These are phyloP conservation scores for Grallaria varia DNA, from an alignment of 2,113 vertebrate species.

Conservation along the genomic window DNA sequence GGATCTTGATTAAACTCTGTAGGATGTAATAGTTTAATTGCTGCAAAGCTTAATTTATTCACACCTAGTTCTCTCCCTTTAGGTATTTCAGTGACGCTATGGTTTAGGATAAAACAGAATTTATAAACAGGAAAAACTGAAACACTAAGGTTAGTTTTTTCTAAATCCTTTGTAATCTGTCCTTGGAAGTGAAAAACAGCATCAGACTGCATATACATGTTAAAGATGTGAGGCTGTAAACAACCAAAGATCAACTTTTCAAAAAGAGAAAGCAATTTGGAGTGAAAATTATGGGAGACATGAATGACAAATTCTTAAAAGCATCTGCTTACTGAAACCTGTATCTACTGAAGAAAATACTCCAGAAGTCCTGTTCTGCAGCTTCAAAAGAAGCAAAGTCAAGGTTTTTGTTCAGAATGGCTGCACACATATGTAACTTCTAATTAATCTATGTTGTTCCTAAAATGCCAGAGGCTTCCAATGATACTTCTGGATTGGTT, in stretches of 20 bases:
- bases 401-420: background rate
- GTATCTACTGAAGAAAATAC: background rate
- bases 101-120: background rate
- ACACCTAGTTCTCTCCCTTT: background rate
- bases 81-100: background rate
- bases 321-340: background rate
- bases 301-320: background rate
- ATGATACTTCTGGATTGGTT: background rate
- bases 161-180: background rate
- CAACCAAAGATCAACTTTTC: background rate
- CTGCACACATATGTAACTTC: background rate
- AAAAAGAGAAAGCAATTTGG: background rate
- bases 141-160: background rate
- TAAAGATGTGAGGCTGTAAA: background rate
- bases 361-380: background rate
- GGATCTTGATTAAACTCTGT: background rate
- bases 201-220: background rate
- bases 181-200: background rate
- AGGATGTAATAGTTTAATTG: constrained; percentile 2
- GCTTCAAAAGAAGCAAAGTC: background rate
- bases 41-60: constrained; percentile 8
- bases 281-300: background rate
- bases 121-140: background rate
- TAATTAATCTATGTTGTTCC: background rate
- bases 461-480: background rate